Conservation (phyloP, 92 coral and sea anemone species). For the Heliopora coerulea region DNA sequence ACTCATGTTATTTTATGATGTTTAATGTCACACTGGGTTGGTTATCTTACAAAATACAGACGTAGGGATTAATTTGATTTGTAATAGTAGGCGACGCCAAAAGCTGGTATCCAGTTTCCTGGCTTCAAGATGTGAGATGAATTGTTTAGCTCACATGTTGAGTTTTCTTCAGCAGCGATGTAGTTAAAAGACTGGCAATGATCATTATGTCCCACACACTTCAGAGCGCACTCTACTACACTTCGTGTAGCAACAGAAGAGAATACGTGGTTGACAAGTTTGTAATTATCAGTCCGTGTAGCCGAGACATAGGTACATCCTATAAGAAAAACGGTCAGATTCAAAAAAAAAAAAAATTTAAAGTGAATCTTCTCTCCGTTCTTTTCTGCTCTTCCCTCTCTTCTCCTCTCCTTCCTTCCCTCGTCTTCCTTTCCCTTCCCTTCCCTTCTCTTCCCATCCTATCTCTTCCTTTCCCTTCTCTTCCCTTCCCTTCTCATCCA, state of each 20-base stretch:
- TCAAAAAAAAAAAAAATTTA: neutral
- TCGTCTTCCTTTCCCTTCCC: no score
- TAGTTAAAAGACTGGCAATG: slow-evolving; percentile 7
- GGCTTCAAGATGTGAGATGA: neutral
- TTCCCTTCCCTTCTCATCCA: no score
- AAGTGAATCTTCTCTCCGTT: neutral
- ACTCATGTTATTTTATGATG: no score
- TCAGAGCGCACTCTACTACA: neutral
- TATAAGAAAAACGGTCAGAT: neutral
- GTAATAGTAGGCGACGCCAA: neutral
- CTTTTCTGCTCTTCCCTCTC: no score
- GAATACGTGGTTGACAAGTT: neutral
- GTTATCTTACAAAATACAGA: no score
- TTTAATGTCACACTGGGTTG: no score
- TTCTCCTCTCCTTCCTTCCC: no score
- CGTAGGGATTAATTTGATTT: no score
- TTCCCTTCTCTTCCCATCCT: no score
- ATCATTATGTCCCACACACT: neutral
- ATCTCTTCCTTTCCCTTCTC: no score
- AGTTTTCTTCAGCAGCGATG: neutral
- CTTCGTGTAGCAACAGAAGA: neutral
- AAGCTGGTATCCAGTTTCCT: neutral
- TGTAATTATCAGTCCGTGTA: slow-evolving; percentile 12
- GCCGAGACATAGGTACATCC: neutral
- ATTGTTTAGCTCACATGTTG: slow-evolving; percentile 9